Base-by-base conservation (phyloP, 2,113 vertebrate species). In the Atractosteus spatula region DNA sequence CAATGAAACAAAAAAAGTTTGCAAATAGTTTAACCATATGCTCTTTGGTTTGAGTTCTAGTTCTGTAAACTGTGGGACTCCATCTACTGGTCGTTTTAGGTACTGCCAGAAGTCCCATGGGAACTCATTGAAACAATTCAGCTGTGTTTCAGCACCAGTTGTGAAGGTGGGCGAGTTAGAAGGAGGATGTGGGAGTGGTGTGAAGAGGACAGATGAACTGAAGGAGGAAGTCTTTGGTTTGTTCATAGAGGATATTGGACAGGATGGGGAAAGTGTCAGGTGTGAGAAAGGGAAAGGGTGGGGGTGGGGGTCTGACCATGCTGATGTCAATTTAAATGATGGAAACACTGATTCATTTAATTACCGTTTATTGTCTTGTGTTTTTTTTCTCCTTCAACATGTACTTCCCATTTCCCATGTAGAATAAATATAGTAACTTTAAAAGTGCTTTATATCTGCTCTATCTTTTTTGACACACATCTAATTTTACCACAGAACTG, bases 181-280 rank as follows among this genome's bases (percentile, higher is more conserved):
- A 89, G 88, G 87, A 59, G 56, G 56, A 83, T 88, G 91, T 90
- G 88, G 91, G 91, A 90, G 90, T 90, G 88, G 90, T 93, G 90
- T 87, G 70, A 84, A 87, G 89, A 88, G 91, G 92, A 94, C 93
- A 93, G 93, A 95, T 91, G 91, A 92, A 89, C 92, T 87, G 88
- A 89, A 91, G 93, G 93, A 91, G 92, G 92, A 94, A 93, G 92
- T 78, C 77, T 80, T 86, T 63, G 76, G 83, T 80, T 81, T 82
- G 82, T 89, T 85, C 88, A 88, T 85, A 88, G 87, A 93, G 89
- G 88, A 86, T 83, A 78, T 85, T 59, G 84, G 87, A 76, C 41
- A 77, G 72, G 77, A 86, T 82, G 80, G 79, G 68, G 74, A 82
- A 86, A 78, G 87, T 86, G 82, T 91, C 91, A 94, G 91, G 92